phyloP scores from a whole-genome alignment of 2,797 vertebrate species.

The Argentina silus region DNA sequence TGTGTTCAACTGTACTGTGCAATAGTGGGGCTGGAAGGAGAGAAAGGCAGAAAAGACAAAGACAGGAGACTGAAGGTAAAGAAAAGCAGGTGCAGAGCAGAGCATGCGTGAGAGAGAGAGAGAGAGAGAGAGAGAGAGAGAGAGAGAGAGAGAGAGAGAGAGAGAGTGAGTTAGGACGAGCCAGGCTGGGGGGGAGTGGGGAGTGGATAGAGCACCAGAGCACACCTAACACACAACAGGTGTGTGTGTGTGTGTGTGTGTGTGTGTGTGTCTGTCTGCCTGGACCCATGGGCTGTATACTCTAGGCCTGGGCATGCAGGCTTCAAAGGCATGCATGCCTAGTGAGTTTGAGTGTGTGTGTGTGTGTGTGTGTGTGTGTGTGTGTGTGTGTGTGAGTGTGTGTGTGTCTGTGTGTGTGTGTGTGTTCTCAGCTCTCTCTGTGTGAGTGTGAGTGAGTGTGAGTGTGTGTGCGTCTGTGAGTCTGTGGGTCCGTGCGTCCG shows the following conservation, averaged over 20 bases:
- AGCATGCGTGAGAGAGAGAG: slow-evolving; percentile 56
- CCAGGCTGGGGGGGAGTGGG: too few species aligned
- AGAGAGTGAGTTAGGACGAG: slow-evolving; percentile 40
- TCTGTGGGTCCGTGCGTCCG: slow-evolving; percentile 1
- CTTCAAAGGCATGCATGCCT: background rate
- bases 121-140: too few species aligned
- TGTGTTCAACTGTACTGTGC: slow-evolving; percentile 23
- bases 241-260: slow-evolving; percentile 11
- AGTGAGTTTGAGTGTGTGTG: background rate
- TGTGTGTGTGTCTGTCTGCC: background rate
- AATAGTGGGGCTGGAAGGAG: slow-evolving; percentile 12
- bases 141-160: too few species aligned
- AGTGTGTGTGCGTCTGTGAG: background rate
- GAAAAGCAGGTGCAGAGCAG: slow-evolving; percentile 48
- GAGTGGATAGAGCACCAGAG: slow-evolving; percentile 24
- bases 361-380: slow-evolving; percentile 21
- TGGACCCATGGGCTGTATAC: background rate
- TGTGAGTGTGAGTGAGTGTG: background rate
- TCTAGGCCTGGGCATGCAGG: background rate
- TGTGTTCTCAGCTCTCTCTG: too few species aligned
- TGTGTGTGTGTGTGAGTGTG: slow-evolving; percentile 20
- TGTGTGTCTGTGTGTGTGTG: slow-evolving; percentile 5
- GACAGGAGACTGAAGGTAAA: slow-evolving; percentile 11
- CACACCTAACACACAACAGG: slow-evolving; percentile 40
- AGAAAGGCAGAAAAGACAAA: slow-evolving; percentile 32